These are phyloP conservation scores for Periparus ater DNA, from an alignment of 2,797 vertebrate genomes.

Conservation along the genomic window DNA sequence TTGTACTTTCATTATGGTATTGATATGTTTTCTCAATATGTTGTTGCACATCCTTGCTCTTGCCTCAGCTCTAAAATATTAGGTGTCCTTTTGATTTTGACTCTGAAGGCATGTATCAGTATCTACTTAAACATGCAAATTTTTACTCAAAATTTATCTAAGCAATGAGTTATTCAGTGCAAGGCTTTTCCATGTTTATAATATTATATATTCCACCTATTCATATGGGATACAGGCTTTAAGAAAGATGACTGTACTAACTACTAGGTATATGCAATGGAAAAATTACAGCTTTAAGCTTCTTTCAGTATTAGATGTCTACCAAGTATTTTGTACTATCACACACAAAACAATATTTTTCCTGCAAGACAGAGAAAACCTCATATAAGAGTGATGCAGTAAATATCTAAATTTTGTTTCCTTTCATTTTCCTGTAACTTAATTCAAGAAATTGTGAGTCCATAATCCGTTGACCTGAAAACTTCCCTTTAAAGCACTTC, in stretches of 20 bases:
- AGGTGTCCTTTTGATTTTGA: not conserved
- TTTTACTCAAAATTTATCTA: not conserved
- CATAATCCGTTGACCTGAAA: not conserved
- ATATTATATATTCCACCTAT: not conserved
- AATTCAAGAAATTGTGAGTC: not conserved
- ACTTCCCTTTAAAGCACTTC: conserved; percentile 28
- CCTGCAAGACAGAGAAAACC: not conserved
- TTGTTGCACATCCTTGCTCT: not conserved
- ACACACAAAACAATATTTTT: not conserved
- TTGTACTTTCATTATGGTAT: not conserved
- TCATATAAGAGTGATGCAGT: not conserved
- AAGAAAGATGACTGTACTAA: not conserved
- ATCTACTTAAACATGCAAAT: not conserved
- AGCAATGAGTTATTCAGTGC: not conserved
- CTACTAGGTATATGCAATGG: not conserved
- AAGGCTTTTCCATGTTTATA: not conserved
- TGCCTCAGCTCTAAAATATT: not conserved
- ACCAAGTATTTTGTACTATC: not conserved
- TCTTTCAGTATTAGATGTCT: not conserved
- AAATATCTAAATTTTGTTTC: not conserved
- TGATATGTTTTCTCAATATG: not conserved
- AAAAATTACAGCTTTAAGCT: not conserved
- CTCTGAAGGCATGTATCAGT: not conserved
- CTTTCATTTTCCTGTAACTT: conserved; percentile 39
- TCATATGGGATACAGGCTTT: not conserved